Evolutionary conservation across 1,140 invertebrate genomes (phyloP).

Genomic region (Drosophila nasuta): DNA sequence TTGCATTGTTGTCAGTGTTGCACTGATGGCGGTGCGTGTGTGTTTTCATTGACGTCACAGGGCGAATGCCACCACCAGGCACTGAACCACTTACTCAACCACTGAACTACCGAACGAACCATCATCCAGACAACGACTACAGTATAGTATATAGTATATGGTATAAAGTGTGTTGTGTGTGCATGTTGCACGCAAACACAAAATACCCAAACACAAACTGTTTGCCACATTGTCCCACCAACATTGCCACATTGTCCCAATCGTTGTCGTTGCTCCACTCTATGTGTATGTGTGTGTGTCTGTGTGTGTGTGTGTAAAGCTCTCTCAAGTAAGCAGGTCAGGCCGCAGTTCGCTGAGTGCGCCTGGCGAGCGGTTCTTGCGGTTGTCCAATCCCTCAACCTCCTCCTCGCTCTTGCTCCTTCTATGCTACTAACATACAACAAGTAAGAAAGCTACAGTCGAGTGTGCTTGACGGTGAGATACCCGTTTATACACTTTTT

Average conservation of each 20-base stretch:
- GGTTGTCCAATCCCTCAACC: conserved; percentile 48
- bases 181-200: conserved; percentile 76
- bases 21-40: conserved; percentile 59
- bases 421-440: not conserved
- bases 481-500: no score
- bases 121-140: not conserved
- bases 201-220: conserved; percentile 54
- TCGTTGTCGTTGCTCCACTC: no score
- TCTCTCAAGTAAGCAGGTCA: conserved; percentile 79
- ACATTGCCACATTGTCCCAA: conserved; percentile 43
- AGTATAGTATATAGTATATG: not conserved
- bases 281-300: no score
- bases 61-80: not conserved
- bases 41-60: conserved; percentile 70
- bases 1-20: conserved; percentile 61
- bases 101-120: conserved; percentile 8
- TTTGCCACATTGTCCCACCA: conserved; percentile 49
- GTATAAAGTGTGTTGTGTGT: conserved; percentile 26
- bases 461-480: no score
- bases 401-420: not conserved
- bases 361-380: conserved; percentile 71
- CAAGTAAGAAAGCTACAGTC: conserved; percentile 5
- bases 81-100: not conserved
- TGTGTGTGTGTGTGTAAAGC: no score
- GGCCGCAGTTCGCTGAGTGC: conserved; percentile 62